Percentiles rank a stretch among this genome's conserved stretches.
Conservation (phyloP, 2,888 invertebrate genomes). For the Cylloceria caligata region DNA sequence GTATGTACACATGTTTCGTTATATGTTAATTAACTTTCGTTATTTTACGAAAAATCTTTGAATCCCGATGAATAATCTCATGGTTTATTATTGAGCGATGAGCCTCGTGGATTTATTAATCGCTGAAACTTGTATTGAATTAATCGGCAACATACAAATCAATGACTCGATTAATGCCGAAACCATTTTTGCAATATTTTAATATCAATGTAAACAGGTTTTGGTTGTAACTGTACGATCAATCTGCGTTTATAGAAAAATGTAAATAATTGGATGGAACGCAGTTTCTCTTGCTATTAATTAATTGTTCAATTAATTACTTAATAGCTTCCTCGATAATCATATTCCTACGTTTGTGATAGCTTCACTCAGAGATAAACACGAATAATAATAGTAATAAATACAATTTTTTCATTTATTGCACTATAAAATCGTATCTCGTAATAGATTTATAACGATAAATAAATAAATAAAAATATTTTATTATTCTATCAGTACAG, state of each 20-base stretch:
- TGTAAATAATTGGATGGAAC: slow-evolving; percentile 63
- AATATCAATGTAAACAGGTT: neutral
- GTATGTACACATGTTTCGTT: slow-evolving; percentile 29
- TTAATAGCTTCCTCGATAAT: slow-evolving; percentile 50
- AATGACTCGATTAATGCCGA: slow-evolving; percentile 6
- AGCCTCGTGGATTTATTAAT: neutral
- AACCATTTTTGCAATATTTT: slow-evolving; percentile 30
- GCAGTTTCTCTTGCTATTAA: slow-evolving; percentile 43
- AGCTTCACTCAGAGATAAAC: slow-evolving; percentile 66
- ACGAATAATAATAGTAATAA: slow-evolving; percentile 27
- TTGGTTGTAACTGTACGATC: slow-evolving; percentile 19
- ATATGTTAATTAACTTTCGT: slow-evolving; percentile 9
- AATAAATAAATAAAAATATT: no score
- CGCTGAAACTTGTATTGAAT: neutral
- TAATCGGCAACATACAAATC: neutral
- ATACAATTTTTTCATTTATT: slow-evolving; percentile 7
- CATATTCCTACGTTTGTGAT: slow-evolving; percentile 67
- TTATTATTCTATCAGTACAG: slow-evolving; percentile 41
- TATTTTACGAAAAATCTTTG: neutral
- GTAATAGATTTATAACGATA: slow-evolving; percentile 33
- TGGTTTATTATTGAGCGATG: neutral
- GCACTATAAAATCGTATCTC: slow-evolving; percentile 21
- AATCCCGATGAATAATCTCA: no score
- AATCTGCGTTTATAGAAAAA: neutral
- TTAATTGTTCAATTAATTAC: slow-evolving; percentile 42